Evolutionary conservation across 2,797 vertebrate species (phyloP), one percentile per base, ranked within the genome.

Genomic region (Hydrolagus colliei): DNA sequence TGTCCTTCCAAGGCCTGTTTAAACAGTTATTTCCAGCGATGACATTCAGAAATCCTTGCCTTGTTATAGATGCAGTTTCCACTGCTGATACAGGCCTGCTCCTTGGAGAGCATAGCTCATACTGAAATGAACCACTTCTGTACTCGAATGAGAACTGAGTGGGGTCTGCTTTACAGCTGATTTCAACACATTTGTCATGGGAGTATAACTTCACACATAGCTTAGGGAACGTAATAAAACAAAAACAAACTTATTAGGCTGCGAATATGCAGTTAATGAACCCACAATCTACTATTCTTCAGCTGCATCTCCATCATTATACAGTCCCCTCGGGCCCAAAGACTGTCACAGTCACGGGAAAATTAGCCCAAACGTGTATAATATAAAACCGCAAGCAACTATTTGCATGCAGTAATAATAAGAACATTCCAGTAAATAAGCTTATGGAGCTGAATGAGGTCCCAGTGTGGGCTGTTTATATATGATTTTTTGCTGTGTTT

Each of bases 321-420:
- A 88, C 87, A 89, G 90, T 88, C 93, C 91, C 92, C 22, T 90
- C 92, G 91, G 93, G 93, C 88, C 89, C 90, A 93, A 93, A 92
- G 93, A 91, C 92, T 94, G 93, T 92, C 94, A 93, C 11, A 86
- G 71, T 73, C 85, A 73, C 76, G 84, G 87, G 18, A 52, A 72
- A 20, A 86, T 84, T 86, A 27, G 65, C 20, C 0, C 89, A 93
- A 93, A 92, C 93, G 93, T 93, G 92, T 92, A 93, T 93, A 93
- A 92, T 92, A 93, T 94, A 93, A 94, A 94, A 92, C 90, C 27
- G 68, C 32, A 84, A 84, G 65, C 41, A 68, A 41, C 65, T 61
- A 84, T 71, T 71, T 84, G 65, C 65, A 84, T 67, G 35, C 79
- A 84, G 68, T 82, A 82, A 67, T 82, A 82, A 27, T 67, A 67